Evolutionary conservation across 2,888 invertebrate genomes (phyloP), one percentile per base, ranked within the genome.

Genomic region (Nipponacmea schrenckii): DNA sequence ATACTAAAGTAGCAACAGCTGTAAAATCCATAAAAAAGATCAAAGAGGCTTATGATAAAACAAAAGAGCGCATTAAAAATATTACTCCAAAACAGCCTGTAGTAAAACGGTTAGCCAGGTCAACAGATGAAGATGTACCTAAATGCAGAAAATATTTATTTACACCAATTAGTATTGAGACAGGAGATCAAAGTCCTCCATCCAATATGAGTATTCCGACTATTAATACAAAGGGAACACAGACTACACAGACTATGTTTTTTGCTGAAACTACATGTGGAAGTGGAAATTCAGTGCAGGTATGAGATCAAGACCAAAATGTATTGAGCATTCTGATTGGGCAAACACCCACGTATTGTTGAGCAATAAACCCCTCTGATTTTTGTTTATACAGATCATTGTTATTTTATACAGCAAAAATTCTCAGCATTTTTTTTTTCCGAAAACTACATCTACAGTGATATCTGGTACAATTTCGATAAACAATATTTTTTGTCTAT

Each of bases 261-360:
- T 48, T 48, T 48, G 48, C 48, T 48, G 48, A 48, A 48, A 48
- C 48, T 48, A 48, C 48, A 48, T 48, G 48, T 48, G 48, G 48
- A 48, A 48, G 48, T 48, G 48, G 48, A 48, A 48, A 48, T 4
- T 48, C 48, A 48, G 48, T 48, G 48, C 48, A 48, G 48, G 48
- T 48, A 48, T 48, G 48, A 48, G 48, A 48, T 48, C 48, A 48
- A 15, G 48, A 48, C 48, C 48, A 7, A 48, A 48, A 48, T 48
- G 48, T 48, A 48, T 48, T 48, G 48, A 48, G 48, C 48, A 48
- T 48, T 48, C 48, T 48, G 48, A 48, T 48, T 48, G 48, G 48
- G 48, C 48, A 48, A 48, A 48, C 48, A 1, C n/a, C n/a, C n/a
- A n/a, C n/a, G n/a, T n/a, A n/a, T n/a, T n/a, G n/a, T n/a, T n/a